phyloP scores from a whole-genome alignment of 2,113 vertebrate genomes.

The Mesembrinibis cayennensis region DNA sequence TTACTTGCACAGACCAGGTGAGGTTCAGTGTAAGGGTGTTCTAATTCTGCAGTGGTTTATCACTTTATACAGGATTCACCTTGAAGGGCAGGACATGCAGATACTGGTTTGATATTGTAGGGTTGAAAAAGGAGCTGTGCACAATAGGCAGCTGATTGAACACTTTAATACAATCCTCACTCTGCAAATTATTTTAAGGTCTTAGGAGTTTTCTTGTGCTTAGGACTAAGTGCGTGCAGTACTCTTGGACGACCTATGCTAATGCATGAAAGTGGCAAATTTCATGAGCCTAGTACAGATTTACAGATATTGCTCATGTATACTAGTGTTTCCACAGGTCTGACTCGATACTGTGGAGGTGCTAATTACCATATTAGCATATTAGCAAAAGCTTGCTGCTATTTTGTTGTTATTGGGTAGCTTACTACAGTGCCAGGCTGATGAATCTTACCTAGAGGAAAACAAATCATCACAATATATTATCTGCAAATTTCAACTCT shows the following conservation, averaged over 20 bases:
- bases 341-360: background rate
- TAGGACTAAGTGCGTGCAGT: background rate
- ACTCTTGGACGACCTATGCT: background rate
- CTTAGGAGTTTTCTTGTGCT: background rate
- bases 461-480: background rate
- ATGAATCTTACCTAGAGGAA: background rate
- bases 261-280: background rate
- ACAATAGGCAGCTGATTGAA: background rate
- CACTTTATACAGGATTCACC: background rate
- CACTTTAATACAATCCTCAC: background rate
- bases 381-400: background rate
- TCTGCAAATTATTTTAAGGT: background rate
- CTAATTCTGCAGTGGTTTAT: background rate
- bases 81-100: background rate
- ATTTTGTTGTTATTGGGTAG: background rate
- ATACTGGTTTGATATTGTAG: background rate
- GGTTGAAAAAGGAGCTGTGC: background rate
- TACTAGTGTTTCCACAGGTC: background rate
- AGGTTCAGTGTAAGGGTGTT: background rate
- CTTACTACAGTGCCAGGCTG: background rate
- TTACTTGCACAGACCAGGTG: background rate
- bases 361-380: background rate
- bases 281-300: accelerated
- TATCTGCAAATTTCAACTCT: background rate
- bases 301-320: background rate